These are phyloP conservation scores for Guaruba guarouba DNA, from an alignment of 2,113 vertebrate genomes.

Conservation along the genomic window DNA sequence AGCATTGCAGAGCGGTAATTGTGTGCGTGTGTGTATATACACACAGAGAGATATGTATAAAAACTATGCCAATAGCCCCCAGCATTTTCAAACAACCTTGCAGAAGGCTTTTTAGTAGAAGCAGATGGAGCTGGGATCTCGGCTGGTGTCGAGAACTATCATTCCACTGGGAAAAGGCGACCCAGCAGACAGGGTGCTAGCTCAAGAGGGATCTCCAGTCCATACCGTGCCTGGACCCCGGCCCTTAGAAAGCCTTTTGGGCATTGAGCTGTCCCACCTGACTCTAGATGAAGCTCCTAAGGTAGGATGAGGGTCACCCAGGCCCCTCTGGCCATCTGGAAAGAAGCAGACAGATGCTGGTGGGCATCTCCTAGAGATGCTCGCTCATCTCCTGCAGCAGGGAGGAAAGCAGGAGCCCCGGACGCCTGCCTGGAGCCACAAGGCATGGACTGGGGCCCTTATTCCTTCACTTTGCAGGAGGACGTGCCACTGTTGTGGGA, in stretches of 20 bases:
- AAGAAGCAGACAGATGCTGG: not conserved
- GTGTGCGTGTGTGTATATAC: not conserved
- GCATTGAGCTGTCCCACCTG: not conserved
- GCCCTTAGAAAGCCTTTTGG: not conserved
- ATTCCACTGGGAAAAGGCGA: not conserved
- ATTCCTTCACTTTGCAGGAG: not conserved
- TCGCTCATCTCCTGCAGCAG: rapidly evolving
- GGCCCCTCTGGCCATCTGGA: rapidly evolving
- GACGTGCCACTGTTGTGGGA: rapidly evolving
- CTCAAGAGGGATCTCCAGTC: not conserved
- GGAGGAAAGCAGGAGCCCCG: not conserved
- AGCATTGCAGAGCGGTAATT: not conserved
- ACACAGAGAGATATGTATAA: not conserved
- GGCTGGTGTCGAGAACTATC: not conserved
- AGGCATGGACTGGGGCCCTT: not conserved
- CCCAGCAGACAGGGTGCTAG: not conserved
- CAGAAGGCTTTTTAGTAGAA: not conserved
- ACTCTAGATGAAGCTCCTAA: not conserved
- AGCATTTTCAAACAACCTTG: slow-evolving; percentile 43
- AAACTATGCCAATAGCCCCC: slow-evolving; percentile 44
- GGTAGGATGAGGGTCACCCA: rapidly evolving
- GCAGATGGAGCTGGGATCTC: slow-evolving; percentile 11
- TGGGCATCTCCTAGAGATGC: not conserved
- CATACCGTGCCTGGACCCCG: not conserved
- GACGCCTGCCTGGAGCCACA: not conserved